Base-by-base conservation (phyloP, 2,797 vertebrate genomes). In the Paramormyrops hopkinsi region DNA sequence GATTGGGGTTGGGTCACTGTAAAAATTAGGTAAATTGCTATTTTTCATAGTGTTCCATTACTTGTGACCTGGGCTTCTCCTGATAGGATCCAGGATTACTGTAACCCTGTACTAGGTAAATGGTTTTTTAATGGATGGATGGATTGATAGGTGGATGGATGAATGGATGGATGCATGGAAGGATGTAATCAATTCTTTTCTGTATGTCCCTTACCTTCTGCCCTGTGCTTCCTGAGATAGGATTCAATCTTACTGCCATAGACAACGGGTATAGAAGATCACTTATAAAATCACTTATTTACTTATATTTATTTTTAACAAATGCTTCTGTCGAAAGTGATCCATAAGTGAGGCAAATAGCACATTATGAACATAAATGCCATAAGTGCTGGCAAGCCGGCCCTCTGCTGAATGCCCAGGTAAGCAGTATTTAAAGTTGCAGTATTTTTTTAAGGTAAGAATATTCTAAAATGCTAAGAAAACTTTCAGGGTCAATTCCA, bases 401-500 rank as follows among this genome's bases (percentile, higher is more conserved):
- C 2, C 3, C 2, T 33, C 62, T 25, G 9, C 9, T 65, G 62
- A 65, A 65, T 65, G 62, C 25, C 62, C 65, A 37, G 12, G 29
- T 17, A 73, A 73, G 65, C 65, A 73, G 29, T 73, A 37, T 73
- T 73, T 73, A 73, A 37, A 37, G 29, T 14, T 37, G 14, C 65
- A 37, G 2, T 37, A 14, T 73, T 73, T 73, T 82, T 83, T 25
- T 44, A 17, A 44, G 48, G 11, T 33, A 50, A 50, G 3, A 86
- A 53, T 86, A 53, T 86, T 51, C 12, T 22, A 50, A 22, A 56
- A 41, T 37, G 17, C 53, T 87, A 37, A 59, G 37, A 56, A 87
- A 33, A 56, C 46, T 17, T 87, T 33, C 33, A 87, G 33, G 37
- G 91, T 92, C 84, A 91, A 56, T 69, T 48, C 8, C n/a, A 22